Base-by-base conservation (phyloP, 2,888 invertebrate species). In the Caenorhabditis japonica region DNA sequence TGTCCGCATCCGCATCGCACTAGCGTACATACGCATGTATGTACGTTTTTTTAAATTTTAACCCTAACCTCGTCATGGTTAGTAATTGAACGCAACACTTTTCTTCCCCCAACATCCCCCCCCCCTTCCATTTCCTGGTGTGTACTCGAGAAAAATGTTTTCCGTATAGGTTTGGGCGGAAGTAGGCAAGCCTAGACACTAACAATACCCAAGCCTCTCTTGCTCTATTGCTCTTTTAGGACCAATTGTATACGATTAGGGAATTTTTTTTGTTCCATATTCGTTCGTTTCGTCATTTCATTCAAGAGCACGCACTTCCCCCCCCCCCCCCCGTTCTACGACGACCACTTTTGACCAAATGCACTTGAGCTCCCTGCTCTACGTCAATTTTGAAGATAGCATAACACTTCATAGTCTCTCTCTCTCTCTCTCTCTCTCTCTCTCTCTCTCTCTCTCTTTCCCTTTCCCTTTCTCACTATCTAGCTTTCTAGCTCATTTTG, bases 291-390 rank as follows among this genome's bases (percentile, higher is more conserved):
- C n/a, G n/a, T n/a, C n/a, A 36, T 56, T 53, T 56, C 66, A 66
- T 66, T 66, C 55, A 56, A 66, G 66, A 51, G 41, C 30, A 39
- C 21, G 33, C 51, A 19, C 39, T 60, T 39, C 53, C 33, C 43
- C 47, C 38, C 23, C 47, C 38, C 19, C 52, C 44, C 36, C 30
- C 33, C 30, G 19, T 8, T 62, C 10, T 10, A 10, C 30, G 30
- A 41, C 30, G 53, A 62, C 66, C 66, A 66, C 66, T 66, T 66
- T 56, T 43, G 56, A 43, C 51, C 49, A 56, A 58, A 56, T 49
- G 53, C 62, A 53, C 44, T 53, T 41, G 49, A 66, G 25, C 17
- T 17, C 25, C n/a, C 21, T 19, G 19, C 36, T 33, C 41, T n/a
- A 61, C 66, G 66, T 56, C 56, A 23, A 56, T 56, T 66, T 66